Evolutionary conservation across 2,888 invertebrate genomes (phyloP), one percentile per base, ranked within the genome.

Genomic region (Drosophila differens): DNA sequence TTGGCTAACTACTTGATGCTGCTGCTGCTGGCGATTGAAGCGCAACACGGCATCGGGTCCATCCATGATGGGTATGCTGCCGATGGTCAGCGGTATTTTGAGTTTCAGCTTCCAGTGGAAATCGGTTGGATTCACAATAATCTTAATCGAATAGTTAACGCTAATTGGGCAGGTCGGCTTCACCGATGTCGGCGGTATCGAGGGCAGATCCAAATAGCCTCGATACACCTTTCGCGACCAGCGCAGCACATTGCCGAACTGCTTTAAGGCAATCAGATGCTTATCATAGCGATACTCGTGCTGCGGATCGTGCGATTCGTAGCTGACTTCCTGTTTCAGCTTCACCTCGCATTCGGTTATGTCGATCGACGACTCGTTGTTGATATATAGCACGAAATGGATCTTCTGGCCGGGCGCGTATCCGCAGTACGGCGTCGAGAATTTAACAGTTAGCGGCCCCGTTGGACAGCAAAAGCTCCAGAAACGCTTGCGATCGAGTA

Each of bases 331-430:
- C 95, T 96, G 96, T 81, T 95, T 94, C 37, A 97, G 93, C 74
- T 94, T 94, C 59, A 96, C 94, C 91, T 95, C 95, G 16, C 97
- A 94, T 68, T 94, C 94, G 72, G 95, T 94, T 54, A 97, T 94
- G 76, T 95, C 94, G 44, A 96, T 95, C 90, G 96, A 96, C 68
- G 97, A 96, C 89, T 95, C 95, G 93, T 97, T 97, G 83, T 97
- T 96, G 44, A 96, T 94, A 85, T 96, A 96, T 14, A 97, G 94
- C 74, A 95, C 94, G 52, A 97, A 94, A 1, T 96, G 95, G 3
- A 97, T 95, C 69, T 95, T 94, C 93, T 97, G 97, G 0, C 97
- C 97, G 2, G 96, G 95, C 49, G 96, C 96, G 92, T 96, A 97
- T 12, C 97, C 97, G 28, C 95, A 95, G 59, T 96, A 96, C 0